Evolutionary conservation across 2,888 invertebrate genomes (phyloP).

Genomic region (Scaptomyza reducta): DNA sequence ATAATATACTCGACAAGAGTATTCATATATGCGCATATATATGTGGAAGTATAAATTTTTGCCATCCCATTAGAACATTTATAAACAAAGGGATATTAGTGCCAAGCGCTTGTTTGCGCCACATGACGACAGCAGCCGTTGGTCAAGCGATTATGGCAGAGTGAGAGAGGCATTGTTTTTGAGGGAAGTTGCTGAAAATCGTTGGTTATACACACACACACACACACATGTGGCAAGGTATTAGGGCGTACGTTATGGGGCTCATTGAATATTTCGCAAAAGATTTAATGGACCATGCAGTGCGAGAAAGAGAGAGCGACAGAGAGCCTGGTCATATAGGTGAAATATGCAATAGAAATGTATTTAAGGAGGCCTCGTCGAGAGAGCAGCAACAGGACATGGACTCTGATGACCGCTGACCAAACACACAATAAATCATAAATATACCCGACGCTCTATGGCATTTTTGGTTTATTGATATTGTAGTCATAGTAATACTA

Average conservation of each 20-base stretch:
- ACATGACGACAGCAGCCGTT: slow-evolving; percentile 48
- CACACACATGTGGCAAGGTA: slow-evolving; percentile 57
- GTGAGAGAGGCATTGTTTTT: neutral
- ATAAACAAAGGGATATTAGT: slow-evolving; percentile 80
- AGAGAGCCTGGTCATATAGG: slow-evolving; percentile 53
- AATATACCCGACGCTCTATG: slow-evolving; percentile 36
- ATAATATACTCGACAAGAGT: neutral
- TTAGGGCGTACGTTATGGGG: slow-evolving; percentile 74
- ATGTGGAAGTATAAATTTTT: slow-evolving; percentile 62
- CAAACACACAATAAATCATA: slow-evolving; percentile 74
- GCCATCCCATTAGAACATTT: slow-evolving; percentile 73
- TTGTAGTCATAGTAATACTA: slow-evolving; percentile 67
- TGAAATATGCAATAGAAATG: slow-evolving; percentile 67
- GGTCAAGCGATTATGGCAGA: slow-evolving; percentile 48
- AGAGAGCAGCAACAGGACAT: slow-evolving; percentile 14
- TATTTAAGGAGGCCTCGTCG: slow-evolving; percentile 45
- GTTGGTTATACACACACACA: neutral
- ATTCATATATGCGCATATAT: neutral
- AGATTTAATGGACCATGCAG: slow-evolving; percentile 78
- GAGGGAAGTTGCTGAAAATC: neutral
- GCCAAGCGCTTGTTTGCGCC: slow-evolving; percentile 58
- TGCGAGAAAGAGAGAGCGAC: slow-evolving; percentile 12
- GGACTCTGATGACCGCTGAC: slow-evolving; percentile 49
- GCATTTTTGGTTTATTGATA: slow-evolving; percentile 76
- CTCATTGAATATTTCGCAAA: slow-evolving; percentile 78